Evolutionary conservation across 2,113 vertebrate species (phyloP).

Genomic region (Cyprinodon tularosa): DNA sequence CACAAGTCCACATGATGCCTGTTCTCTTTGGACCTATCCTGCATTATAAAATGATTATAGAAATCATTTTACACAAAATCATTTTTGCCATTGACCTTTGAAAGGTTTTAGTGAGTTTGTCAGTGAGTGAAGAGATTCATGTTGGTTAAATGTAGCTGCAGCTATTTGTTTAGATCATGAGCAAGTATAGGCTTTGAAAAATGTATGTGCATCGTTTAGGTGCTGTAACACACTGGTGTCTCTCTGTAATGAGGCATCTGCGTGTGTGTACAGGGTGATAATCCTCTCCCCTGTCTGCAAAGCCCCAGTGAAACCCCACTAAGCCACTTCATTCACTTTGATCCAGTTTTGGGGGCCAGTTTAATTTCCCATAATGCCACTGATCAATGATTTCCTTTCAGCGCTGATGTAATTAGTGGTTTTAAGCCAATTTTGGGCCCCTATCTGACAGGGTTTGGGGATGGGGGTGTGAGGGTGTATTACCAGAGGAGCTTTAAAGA

Average conservation of each 20-base stretch:
- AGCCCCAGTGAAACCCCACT: conserved; percentile 76
- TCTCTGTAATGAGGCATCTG: conserved; percentile 23
- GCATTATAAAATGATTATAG: conserved; percentile 15
- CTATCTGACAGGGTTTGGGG: conserved; percentile 68
- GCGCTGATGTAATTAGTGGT: conserved; percentile 89
- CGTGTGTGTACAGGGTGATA: conserved; percentile 66
- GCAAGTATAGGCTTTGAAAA: neutral
- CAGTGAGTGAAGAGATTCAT: neutral
- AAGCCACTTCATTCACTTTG: conserved; percentile 86
- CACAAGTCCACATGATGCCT: conserved; percentile 63
- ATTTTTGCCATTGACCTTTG: conserved; percentile 1
- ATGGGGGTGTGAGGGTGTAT: conserved; percentile 75
- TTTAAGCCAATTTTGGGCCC: conserved; percentile 80
- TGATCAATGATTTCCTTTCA: conserved; percentile 95
- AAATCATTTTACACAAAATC: conserved; percentile 5
- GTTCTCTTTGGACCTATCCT: conserved; percentile 19
- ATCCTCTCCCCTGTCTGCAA: conserved; percentile 76
- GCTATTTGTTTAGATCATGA: neutral
- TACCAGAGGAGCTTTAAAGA: conserved; percentile 81
- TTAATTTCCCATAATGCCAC: conserved; percentile 87
- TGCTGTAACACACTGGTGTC: conserved; percentile 28
- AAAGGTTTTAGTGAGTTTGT: conserved; percentile 2
- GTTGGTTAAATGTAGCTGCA: neutral
- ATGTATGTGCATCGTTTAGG: neutral
- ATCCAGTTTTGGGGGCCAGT: conserved; percentile 86